Percentiles rank a stretch among this genome's conserved stretches.
Evolutionary conservation across 1,140 invertebrate species (phyloP).

Genomic region (Dendrolimus kikuchii): DNA sequence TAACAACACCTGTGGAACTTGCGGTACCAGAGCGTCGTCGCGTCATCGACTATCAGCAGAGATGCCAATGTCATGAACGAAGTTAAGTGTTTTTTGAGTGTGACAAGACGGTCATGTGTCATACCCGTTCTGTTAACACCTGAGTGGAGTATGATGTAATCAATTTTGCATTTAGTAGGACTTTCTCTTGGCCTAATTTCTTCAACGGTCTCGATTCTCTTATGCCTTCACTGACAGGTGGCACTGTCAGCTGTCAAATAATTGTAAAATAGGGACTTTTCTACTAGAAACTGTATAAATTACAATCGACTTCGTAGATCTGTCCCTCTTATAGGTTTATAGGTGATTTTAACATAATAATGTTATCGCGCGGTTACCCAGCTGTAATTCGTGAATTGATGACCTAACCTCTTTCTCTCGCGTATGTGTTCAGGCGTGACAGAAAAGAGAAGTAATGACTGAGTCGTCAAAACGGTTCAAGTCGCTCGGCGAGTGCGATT

Average conservation of each 20-base stretch:
- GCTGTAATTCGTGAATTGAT: too few relatives aligned
- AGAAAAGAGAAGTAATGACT: too few relatives aligned
- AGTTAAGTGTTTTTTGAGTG: slow-evolving; percentile 8
- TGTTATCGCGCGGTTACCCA: too few relatives aligned
- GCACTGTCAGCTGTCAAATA: background rate
- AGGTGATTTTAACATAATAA: slow-evolving; percentile 16
- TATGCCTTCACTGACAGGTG: slow-evolving; percentile 19
- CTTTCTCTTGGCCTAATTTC: slow-evolving; percentile 26
- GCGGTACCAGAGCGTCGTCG: slow-evolving; percentile 67
- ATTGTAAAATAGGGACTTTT: slow-evolving; percentile 27
- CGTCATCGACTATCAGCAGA: slow-evolving; percentile 51
- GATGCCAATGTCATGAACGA: slow-evolving; percentile 40
- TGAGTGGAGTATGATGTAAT: slow-evolving; percentile 18
- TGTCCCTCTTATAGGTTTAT: slow-evolving; percentile 20
- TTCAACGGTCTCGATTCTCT: slow-evolving; percentile 20
- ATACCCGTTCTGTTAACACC: slow-evolving; percentile 16
- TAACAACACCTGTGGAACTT: slow-evolving; percentile 74
- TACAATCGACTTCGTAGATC: slow-evolving; percentile 15
- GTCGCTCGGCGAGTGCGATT: slow-evolving; percentile 4
- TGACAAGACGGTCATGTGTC: slow-evolving; percentile 20
- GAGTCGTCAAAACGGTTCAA: too few relatives aligned
- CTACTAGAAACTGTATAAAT: slow-evolving; percentile 26
- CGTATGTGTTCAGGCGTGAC: too few relatives aligned
- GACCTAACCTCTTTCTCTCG: too few relatives aligned
- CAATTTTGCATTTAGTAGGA: slow-evolving; percentile 26